Conservation (phyloP, 2,888 invertebrate genomes). For the Oscheius myriophilus region DNA sequence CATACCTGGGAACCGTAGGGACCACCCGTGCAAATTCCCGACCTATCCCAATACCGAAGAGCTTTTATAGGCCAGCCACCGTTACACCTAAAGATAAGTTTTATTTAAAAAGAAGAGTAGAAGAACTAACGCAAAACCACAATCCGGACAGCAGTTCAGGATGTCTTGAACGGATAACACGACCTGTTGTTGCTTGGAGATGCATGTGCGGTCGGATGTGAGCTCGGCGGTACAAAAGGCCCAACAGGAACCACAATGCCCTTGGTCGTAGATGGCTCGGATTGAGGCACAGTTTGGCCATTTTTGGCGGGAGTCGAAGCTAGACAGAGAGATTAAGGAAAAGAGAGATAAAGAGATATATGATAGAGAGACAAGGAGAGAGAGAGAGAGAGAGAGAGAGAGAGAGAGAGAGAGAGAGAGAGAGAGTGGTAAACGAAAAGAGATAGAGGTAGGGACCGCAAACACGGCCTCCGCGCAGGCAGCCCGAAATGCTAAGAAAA, state of each 20-base stretch:
- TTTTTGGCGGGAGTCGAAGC: constrained; percentile 45
- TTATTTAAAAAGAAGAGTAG: neutral
- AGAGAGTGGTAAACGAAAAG: too few species aligned
- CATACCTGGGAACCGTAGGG: too few species aligned
- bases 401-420: too few species aligned
- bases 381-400: too few species aligned
- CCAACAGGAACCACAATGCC: constrained; percentile 82
- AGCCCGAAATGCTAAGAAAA: too few species aligned
- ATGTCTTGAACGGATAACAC: constrained; percentile 72
- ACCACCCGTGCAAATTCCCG: constrained; percentile 12
- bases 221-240: constrained; percentile 73
- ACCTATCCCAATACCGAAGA: constrained; percentile 7
- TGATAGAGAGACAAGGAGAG: too few species aligned
- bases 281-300: constrained; percentile 50
- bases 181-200: constrained; percentile 38
- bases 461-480: too few species aligned
- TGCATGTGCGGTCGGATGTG: constrained; percentile 74
- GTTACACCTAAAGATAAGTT: constrained; percentile 75
- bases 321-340: neutral
- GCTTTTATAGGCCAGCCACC: constrained; percentile 81
- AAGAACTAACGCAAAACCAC: constrained; percentile 64
- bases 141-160: constrained; percentile 70
- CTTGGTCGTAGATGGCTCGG: constrained; percentile 49
- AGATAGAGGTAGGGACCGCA: too few species aligned
- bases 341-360: too few species aligned